Evolutionary conservation across 1,140 invertebrate species (phyloP).

Genomic region (Tribolium madens): DNA sequence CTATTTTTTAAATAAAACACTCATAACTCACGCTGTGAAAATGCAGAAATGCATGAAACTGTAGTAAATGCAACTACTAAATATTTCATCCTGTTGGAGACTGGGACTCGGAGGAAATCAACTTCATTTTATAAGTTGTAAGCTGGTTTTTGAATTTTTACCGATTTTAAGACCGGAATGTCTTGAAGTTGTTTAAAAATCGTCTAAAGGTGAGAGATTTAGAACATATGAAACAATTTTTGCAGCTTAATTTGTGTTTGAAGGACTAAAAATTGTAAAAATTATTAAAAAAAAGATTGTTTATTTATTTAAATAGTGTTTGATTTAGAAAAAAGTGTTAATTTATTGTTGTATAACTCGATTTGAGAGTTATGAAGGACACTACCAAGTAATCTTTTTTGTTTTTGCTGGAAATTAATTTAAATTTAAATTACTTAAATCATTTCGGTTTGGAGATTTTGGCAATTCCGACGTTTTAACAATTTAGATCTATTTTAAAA

Average conservation of each 20-base stretch:
- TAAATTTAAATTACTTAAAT: not conserved
- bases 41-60: not conserved
- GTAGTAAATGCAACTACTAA: not conserved
- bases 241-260: too few relatives aligned
- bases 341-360: not conserved
- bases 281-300: not conserved
- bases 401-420: not conserved
- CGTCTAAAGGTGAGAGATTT: too few relatives aligned
- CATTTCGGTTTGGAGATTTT: not conserved
- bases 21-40: not conserved
- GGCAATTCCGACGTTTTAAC: too few relatives aligned
- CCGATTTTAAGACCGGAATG: not conserved
- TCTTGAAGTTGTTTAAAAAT: not conserved
- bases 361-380: not conserved
- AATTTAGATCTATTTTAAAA: too few relatives aligned
- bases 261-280: too few relatives aligned
- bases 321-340: not conserved
- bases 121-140: not conserved
- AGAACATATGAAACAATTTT: too few relatives aligned
- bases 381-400: not conserved
- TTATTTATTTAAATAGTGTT: not conserved
- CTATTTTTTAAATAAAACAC: not conserved
- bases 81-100: not conserved
- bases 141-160: not conserved
- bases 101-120: not conserved